These are phyloP conservation scores for Hydrotaea cyrtoneurina DNA, from an alignment of 2,888 invertebrate genomes.

Conservation along the genomic window DNA sequence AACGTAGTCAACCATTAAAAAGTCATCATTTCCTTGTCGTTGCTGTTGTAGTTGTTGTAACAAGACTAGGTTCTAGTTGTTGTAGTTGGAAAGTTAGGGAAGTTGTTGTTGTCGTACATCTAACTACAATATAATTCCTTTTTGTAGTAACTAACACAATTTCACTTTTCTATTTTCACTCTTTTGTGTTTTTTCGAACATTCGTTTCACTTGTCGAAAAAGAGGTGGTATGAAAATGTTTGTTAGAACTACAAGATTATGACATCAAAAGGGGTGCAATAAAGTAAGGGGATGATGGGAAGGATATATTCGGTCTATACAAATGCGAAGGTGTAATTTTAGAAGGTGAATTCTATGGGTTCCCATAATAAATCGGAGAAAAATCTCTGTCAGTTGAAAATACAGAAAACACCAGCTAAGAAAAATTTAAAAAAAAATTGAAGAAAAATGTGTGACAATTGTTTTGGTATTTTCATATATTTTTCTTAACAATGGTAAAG, in stretches of 20 bases:
- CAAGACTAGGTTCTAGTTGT: neutral
- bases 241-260: too few species aligned
- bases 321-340: too few species aligned
- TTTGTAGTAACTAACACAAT: constrained; percentile 2
- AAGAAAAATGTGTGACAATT: too few species aligned
- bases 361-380: too few species aligned
- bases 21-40: constrained; percentile 27
- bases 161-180: constrained; percentile 41
- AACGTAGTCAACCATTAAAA: constrained; percentile 42
- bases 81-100: neutral
- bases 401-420: too few species aligned
- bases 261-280: too few species aligned
- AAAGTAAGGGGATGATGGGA: neutral
- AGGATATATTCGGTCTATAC: neutral
- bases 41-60: neutral
- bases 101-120: neutral
- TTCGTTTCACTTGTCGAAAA: neutral
- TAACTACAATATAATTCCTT: neutral
- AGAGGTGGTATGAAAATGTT: too few species aligned
- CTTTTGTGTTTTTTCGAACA: neutral
- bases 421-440: too few species aligned
- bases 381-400: too few species aligned
- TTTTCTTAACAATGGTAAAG: too few species aligned
- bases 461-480: too few species aligned
- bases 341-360: too few species aligned